A percentile compares a stretch with the other conserved stretches of the same genome.
Evolutionary conservation across 2,888 invertebrate genomes (phyloP).

Genomic region (Eilema depressum): DNA sequence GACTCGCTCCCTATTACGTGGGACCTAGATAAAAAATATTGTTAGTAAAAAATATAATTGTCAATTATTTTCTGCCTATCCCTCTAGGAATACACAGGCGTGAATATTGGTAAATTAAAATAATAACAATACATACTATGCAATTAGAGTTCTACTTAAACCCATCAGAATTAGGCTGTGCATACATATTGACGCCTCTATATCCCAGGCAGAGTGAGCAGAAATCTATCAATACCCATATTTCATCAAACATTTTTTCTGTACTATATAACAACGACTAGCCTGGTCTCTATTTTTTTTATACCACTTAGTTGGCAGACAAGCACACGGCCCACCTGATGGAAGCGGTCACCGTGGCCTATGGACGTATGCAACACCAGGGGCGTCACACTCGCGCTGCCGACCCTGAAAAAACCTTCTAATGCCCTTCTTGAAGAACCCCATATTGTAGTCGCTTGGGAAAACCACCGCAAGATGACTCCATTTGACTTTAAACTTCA

Average conservation of each 20-base stretch:
- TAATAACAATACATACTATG: no score
- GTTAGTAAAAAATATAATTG: not conserved
- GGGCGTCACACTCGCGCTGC: no score
- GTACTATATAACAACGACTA: not conserved
- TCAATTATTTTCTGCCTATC: not conserved
- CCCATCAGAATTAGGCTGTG: not conserved
- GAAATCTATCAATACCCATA: not conserved
- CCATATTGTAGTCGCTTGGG: no score
- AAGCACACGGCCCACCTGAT: no score
- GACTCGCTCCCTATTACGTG: not conserved
- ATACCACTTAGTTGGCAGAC: no score
- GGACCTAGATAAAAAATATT: not conserved
- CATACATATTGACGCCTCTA: not conserved
- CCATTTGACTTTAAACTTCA: not conserved
- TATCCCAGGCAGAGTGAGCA: not conserved
- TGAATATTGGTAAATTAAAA: not conserved
- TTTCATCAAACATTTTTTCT: not conserved
- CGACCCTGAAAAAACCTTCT: no score
- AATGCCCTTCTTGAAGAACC: no score
- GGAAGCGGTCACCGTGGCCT: no score
- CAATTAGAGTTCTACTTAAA: not conserved
- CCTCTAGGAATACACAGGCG: not conserved
- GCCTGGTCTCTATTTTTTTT: no score
- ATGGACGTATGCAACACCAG: no score
- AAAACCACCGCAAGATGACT: no score